Evolutionary conservation across 2,888 invertebrate species (phyloP), one percentile per base, ranked within the genome.

Genomic region (Xylota segnis): DNA sequence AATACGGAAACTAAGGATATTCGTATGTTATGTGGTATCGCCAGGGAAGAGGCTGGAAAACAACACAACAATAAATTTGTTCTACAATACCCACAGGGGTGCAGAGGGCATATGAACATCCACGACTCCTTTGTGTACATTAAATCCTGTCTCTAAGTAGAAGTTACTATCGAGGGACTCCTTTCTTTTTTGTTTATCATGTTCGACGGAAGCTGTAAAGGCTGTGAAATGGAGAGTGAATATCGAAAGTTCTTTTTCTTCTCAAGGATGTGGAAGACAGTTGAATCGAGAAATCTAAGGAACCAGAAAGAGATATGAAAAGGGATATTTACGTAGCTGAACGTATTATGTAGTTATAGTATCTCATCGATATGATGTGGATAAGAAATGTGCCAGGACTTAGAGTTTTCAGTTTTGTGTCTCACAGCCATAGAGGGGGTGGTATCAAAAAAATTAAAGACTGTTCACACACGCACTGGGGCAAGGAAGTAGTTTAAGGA

Each of bases 71-170:
- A 52, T 52, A 29, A 52, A 52, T 52, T 52, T 52, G 29, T 27
- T 29, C n/a, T 6, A 52, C 27, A 52, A 29, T 52, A 27, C 52
- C 27, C 29, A 18, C n/a, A 12, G 23, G n/a, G 12, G 6, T n/a
- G 1, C 3, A 52, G 5, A 9, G 3, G 1, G n/a, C 4, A 9
- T 18, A 47, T 50, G 50, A 27, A 58, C 34, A 32, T 71, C 9
- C 10, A 58, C 10, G 14, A 71, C 34, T 71, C 47, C 56, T 50
- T 37, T 59, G 34, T 71, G 70, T 45, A 34, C 34, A 23, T 37
- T 58, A 72, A 23, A 27, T 61, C 50, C 34, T 72, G 50, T 72
- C 59, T 27, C 14, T 61, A 61, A 72, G 61, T 59, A 59, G 72
- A 50, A 61, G 50, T 52, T 72, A 47, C 16, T 72, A 50, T 23